A percentile compares a stretch with the other conserved stretches of the same genome.
Conservation (phyloP, 2,113 vertebrate species). For the Oncorhynchus tshawytscha region DNA sequence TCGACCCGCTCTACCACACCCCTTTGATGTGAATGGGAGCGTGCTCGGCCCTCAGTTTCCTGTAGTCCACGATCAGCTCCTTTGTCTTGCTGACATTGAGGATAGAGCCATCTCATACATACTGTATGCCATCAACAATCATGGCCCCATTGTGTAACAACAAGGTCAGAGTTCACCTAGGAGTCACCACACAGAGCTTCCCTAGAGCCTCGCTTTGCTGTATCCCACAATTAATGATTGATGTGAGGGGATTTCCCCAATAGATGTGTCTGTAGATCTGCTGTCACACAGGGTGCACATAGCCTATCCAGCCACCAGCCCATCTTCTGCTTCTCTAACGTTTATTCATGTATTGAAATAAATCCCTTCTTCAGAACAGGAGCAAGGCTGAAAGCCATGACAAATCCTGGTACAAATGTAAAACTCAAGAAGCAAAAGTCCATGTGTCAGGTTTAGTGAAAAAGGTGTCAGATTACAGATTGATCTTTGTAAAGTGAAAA, state of each 20-base stretch:
- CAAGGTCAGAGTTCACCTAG: conserved; percentile 32
- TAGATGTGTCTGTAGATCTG: conserved; percentile 63
- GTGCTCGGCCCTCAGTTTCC: too few relatives aligned
- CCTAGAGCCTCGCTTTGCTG: conserved; percentile 17
- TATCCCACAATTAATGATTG: conserved; percentile 44
- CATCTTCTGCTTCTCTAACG: conserved; percentile 45
- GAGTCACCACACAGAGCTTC: conserved; percentile 23
- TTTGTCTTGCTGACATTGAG: neutral
- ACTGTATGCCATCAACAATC: neutral
- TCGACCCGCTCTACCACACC: too few relatives aligned
- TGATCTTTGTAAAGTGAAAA: conserved; percentile 20
- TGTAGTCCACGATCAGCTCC: too few relatives aligned
- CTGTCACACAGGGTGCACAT: conserved; percentile 61
- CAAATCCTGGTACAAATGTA: conserved; percentile 73
- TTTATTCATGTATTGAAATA: conserved; percentile 66
- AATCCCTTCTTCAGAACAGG: conserved; percentile 70
- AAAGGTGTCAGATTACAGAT: conserved; percentile 46
- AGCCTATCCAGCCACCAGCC: conserved; percentile 48
- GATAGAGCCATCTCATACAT: neutral
- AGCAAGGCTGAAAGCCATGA: conserved; percentile 56
- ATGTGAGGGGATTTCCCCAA: conserved; percentile 59
- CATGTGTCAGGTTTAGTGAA: conserved; percentile 48
- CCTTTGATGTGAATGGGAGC: too few relatives aligned
- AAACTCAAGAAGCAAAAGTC: conserved; percentile 53
- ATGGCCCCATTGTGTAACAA: neutral